phyloP scores from a whole-genome alignment of 2,113 vertebrate species.

The Hemicordylus capensis region DNA sequence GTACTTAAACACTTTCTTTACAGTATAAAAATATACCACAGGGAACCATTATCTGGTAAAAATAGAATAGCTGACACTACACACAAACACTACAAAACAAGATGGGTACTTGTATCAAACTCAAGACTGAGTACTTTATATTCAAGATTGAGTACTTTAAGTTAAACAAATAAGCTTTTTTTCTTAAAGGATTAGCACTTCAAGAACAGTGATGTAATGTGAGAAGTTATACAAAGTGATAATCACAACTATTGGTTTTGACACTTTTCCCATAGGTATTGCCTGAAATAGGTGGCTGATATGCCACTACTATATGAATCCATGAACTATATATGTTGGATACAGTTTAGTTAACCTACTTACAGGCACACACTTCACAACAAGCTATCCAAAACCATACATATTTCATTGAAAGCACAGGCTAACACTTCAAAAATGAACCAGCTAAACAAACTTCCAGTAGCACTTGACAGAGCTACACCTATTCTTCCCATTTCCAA shows the following conservation, averaged over 20 bases:
- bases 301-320: conserved; percentile 9
- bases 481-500: conserved; percentile 89
- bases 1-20: neutral
- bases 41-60: neutral
- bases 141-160: neutral
- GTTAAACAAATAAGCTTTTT: conserved; percentile 20
- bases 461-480: conserved; percentile 87
- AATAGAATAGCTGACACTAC: neutral
- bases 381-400: conserved; percentile 57
- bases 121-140: conserved; percentile 11
- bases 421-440: conserved; percentile 86
- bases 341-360: conserved; percentile 63
- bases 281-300: conserved; percentile 3
- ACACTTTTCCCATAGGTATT: neutral
- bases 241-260: neutral
- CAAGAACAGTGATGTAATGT: neutral
- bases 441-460: conserved; percentile 88
- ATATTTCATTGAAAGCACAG: conserved; percentile 76
- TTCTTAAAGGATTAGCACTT: neutral
- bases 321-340: conserved; percentile 22
- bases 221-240: neutral
- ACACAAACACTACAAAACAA: conserved; percentile 1
- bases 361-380: conserved; percentile 62
- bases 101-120: neutral
- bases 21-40: neutral